These are phyloP conservation scores for Ciona savignyi DNA, from an alignment of 23 tunicate species.

Conservation along the genomic window DNA sequence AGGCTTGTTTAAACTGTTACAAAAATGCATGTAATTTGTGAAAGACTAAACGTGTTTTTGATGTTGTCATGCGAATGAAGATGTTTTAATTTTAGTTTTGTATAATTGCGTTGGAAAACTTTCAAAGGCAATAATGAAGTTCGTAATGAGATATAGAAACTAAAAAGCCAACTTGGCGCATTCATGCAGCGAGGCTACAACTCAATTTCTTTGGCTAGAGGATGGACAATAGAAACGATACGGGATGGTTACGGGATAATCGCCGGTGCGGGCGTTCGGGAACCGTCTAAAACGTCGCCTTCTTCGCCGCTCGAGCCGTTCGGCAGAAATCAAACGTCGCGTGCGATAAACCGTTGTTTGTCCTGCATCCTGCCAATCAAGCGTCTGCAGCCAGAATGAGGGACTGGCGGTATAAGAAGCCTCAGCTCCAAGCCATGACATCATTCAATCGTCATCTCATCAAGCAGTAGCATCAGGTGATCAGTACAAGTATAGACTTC, in stretches of 20 bases:
- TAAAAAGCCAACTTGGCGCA: no score
- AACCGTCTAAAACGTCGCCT: slow-evolving; percentile 1
- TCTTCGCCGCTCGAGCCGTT: neutral
- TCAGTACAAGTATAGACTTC: no score
- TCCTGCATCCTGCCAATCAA: neutral
- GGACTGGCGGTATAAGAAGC: neutral
- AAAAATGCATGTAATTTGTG: no score
- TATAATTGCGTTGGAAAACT: no score
- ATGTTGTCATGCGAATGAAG: no score
- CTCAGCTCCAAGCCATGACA: neutral
- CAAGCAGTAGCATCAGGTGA: neutral
- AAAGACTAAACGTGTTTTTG: no score
- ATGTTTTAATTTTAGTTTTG: no score
- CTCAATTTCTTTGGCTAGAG: neutral
- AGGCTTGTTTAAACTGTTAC: no score
- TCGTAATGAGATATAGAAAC: no score
- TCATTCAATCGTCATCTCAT: neutral
- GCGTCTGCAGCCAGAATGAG: neutral
- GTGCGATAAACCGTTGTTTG: neutral
- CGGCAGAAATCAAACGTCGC: neutral
- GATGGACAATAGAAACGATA: neutral
- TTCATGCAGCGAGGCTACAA: no score
- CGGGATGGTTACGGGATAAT: neutral
- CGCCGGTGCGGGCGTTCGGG: neutral
- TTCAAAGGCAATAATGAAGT: no score